Conservation (phyloP, 2,888 invertebrate species). For the Therioaphis trifolii region DNA sequence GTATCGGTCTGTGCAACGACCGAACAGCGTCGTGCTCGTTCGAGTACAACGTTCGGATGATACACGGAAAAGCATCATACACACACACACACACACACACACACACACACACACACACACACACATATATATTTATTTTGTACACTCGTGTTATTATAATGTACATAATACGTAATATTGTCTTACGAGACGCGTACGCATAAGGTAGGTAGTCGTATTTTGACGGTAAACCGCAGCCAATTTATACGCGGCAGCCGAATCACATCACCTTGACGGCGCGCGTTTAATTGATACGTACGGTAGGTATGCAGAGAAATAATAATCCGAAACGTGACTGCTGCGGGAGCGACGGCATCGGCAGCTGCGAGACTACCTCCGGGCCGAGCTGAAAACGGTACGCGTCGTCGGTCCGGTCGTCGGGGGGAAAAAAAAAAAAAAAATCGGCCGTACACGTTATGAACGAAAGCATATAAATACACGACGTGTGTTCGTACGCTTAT, state of each 20-base stretch:
- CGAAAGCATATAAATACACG: too few species aligned
- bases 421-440: not conserved
- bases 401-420: not conserved
- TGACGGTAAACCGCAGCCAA: constrained; percentile 8
- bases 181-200: not conserved
- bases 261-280: not conserved
- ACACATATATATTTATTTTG: too few species aligned
- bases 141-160: constrained; percentile 9
- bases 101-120: not conserved
- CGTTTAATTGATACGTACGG: constrained; percentile 9
- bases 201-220: not conserved
- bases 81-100: not conserved
- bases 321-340: constrained; percentile 2
- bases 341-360: not conserved
- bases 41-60: too few species aligned
- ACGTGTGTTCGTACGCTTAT: too few species aligned
- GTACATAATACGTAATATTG: too few species aligned
- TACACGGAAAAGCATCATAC: too few species aligned
- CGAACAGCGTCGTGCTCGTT: too few species aligned
- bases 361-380: not conserved
- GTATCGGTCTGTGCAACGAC: too few species aligned
- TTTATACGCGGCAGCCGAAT: not conserved
- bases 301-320: not conserved
- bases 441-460: not conserved
- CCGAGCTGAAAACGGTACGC: not conserved